Conservation (phyloP, 2,888 invertebrate genomes). For the Andrena bicolor region DNA sequence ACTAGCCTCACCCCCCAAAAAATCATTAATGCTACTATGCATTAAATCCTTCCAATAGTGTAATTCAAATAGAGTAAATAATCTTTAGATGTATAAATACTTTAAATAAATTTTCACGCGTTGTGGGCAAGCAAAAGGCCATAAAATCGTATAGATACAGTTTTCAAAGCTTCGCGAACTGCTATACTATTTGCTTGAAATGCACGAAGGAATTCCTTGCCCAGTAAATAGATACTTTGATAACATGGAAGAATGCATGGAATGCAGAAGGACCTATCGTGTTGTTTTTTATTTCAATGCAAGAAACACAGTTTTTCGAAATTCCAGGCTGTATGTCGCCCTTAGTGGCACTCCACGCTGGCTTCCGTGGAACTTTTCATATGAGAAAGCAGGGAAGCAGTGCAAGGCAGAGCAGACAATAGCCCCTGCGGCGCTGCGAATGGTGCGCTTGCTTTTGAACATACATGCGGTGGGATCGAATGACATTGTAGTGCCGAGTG, state of each 20-base stretch:
- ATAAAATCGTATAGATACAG: not conserved
- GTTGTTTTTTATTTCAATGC: not conserved
- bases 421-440: not conserved
- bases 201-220: too few species aligned
- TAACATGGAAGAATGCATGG: not conserved
- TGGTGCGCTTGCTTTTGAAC: not conserved
- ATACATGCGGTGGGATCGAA: not conserved
- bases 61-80: too few species aligned
- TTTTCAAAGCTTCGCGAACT: too few species aligned
- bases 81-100: not conserved
- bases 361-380: not conserved
- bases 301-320: not conserved
- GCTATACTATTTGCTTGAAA: too few species aligned
- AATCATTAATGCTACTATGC: too few species aligned
- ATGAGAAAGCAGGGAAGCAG: not conserved
- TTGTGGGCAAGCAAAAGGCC: not conserved
- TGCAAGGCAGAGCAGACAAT: not conserved
- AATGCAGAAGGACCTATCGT: not conserved
- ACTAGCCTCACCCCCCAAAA: too few species aligned
- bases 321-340: not conserved
- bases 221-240: not conserved
- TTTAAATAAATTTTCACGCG: not conserved
- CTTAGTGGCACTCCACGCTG: not conserved
- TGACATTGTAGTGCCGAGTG: not conserved
- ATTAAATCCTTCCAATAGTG: too few species aligned